Base-by-base conservation (phyloP, 2,888 invertebrate species). In the Mylabris sibirica region DNA sequence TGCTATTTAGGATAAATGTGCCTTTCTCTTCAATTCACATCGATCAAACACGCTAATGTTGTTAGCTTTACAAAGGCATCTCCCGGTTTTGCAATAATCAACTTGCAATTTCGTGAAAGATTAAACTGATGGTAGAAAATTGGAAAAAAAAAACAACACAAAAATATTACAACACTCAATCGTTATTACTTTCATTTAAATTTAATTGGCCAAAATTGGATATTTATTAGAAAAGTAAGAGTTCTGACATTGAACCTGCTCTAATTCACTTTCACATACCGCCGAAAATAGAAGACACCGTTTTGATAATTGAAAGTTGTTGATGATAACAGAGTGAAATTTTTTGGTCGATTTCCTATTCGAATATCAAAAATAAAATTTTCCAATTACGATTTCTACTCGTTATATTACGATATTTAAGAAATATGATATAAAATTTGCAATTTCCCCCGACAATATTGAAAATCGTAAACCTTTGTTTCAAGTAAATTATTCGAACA, bases 221-320 rank as follows among this genome's bases (percentile, higher is more conserved):
- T 11, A 44, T n/a, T 3, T 17, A n/a, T 44, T 38, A 14, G 60
- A 41, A 38, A 38, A 61, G 61, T 35, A 61, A 61, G 38, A 61
- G 61, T 20, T 30, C 30, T 61, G 70, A 65, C 70, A 67, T 41
- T 70, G 70, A 70, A 70, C 70, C 67, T 70, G 70, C 63, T 67
- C 70, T 67, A 65, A 70, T 70, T 70, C 67, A 34, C 70, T 70
- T 67, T 70, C 67, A 49, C 65, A 70, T 30, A 8, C 8, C 30
- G 30, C 68, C 68, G 68, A 65, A 65, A 68, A 60, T 57, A 24
- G 4, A 14, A 24, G 4, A 14, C 49, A 22, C 49, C 44, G 44
- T 22, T 53, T 53, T 8, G 11, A 24, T 57, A 22, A 57, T 57
- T 24, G 57, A 57, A 57, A 57, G 57, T 57, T 57, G 24, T 24